phyloP scores from a whole-genome alignment of 2,797 vertebrate species.

The Ptychadena robeensis region DNA sequence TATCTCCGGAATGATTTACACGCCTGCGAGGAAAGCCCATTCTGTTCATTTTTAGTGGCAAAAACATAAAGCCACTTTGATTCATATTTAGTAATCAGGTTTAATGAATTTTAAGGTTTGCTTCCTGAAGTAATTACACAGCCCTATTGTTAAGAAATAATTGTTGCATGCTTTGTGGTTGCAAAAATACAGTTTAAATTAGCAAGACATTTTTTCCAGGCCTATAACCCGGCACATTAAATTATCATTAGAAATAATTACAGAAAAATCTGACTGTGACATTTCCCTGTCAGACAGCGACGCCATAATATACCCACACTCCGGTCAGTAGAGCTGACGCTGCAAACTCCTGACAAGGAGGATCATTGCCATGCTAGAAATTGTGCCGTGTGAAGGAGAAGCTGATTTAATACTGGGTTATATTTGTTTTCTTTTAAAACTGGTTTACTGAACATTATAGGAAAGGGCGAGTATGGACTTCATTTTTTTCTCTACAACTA shows the following conservation, averaged over 20 bases:
- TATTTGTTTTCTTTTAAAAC: not conserved
- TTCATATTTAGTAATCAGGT: conserved; percentile 29
- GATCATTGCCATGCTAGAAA: not conserved
- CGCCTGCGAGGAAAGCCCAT: not conserved
- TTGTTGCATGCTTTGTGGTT: conserved; percentile 39
- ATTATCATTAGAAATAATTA: conserved; percentile 38
- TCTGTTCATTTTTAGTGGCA: not conserved
- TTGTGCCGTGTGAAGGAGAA: not conserved
- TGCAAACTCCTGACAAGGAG: not conserved
- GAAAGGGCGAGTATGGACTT: not conserved
- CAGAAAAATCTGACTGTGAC: conserved; percentile 21
- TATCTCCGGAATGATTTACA: conserved; percentile 1
- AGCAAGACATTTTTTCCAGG: conserved; percentile 25
- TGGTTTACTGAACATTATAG: not conserved
- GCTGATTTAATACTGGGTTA: not conserved
- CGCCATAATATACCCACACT: not conserved
- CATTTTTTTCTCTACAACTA: too few species aligned
- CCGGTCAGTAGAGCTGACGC: not conserved
- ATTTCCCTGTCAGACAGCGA: conserved; percentile 20
- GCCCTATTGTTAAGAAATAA: conserved; percentile 38
- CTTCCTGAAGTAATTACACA: conserved; percentile 37
- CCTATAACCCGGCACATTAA: conserved; percentile 28
- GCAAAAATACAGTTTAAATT: conserved; percentile 39
- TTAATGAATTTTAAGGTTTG: conserved; percentile 38
- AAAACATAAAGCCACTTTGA: not conserved